Conservation (phyloP, 2,113 vertebrate genomes). For the Crocuta crocuta region DNA sequence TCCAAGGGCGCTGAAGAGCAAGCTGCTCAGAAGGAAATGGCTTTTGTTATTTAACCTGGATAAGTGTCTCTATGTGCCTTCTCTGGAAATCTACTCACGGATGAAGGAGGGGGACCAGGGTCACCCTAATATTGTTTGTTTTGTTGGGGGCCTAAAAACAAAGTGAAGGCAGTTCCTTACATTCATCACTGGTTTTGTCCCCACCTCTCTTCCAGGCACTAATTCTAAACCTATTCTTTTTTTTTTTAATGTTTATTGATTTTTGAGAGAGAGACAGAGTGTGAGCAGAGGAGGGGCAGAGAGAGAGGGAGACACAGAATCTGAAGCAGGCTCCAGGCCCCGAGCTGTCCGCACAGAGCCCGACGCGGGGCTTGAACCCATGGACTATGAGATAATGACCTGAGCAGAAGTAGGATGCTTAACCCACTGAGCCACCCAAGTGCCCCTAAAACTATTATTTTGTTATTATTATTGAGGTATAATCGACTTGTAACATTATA, state of each 20-base stretch:
- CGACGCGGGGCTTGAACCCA: too few species aligned
- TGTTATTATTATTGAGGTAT: neutral
- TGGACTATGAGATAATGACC: too few species aligned
- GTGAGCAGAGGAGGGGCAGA: too few species aligned
- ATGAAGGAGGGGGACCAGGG: neutral
- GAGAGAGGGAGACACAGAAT: too few species aligned
- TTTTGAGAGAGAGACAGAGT: too few species aligned
- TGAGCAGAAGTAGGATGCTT: too few species aligned
- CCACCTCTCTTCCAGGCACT: slow-evolving; percentile 27
- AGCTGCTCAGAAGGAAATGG: slow-evolving; percentile 67
- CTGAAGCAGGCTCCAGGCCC: too few species aligned
- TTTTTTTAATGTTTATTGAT: neutral
- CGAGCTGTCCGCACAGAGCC: too few species aligned
- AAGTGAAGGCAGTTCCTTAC: slow-evolving; percentile 9
- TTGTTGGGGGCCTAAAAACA: neutral
- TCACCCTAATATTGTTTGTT: slow-evolving; percentile 3
- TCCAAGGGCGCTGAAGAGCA: slow-evolving; percentile 46
- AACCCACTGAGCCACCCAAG: too few species aligned
- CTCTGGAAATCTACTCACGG: slow-evolving; percentile 37
- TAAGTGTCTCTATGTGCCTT: slow-evolving; percentile 14
- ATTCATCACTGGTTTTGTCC: neutral
- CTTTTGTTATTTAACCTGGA: slow-evolving; percentile 58
- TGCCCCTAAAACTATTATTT: too few species aligned
- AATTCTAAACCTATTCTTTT: neutral
- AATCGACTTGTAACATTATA: neutral